Evolutionary conservation across 2,888 invertebrate species (phyloP).

Genomic region (Ochropacha duplaris): DNA sequence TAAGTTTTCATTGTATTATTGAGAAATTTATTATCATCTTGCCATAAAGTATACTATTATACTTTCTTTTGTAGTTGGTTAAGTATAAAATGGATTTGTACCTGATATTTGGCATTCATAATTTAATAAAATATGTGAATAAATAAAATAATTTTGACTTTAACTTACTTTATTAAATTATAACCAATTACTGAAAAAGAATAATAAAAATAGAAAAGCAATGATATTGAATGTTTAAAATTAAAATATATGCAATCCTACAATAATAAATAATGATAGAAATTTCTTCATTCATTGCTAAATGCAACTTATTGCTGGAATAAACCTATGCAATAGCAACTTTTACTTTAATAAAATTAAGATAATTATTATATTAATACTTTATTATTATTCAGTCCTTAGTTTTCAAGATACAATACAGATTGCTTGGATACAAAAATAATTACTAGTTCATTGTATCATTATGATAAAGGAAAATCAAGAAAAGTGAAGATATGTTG

Average conservation of each 20-base stretch:
- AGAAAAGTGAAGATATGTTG: neutral
- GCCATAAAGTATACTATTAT: slow-evolving; percentile 11
- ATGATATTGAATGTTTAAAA: neutral
- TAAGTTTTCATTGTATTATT: neutral
- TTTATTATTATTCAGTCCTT: neutral
- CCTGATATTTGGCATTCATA: neutral
- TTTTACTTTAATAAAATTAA: neutral
- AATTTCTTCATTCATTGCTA: neutral
- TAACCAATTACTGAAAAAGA: neutral
- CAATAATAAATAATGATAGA: neutral
- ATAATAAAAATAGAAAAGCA: neutral
- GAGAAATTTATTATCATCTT: slow-evolving; percentile 9
- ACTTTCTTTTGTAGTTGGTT: slow-evolving; percentile 8
- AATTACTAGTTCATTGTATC: neutral
- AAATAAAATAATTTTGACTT: neutral
- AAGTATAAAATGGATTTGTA: slow-evolving; percentile 9
- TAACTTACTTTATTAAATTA: neutral
- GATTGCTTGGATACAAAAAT: neutral
- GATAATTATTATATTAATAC: neutral
- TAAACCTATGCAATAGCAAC: neutral
- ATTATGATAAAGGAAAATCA: neutral
- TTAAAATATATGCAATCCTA: neutral
- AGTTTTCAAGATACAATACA: neutral
- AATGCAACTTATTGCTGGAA: neutral
- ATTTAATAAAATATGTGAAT: neutral